phyloP scores from a whole-genome alignment of 2,888 invertebrate species.

The Empis stercorea region DNA sequence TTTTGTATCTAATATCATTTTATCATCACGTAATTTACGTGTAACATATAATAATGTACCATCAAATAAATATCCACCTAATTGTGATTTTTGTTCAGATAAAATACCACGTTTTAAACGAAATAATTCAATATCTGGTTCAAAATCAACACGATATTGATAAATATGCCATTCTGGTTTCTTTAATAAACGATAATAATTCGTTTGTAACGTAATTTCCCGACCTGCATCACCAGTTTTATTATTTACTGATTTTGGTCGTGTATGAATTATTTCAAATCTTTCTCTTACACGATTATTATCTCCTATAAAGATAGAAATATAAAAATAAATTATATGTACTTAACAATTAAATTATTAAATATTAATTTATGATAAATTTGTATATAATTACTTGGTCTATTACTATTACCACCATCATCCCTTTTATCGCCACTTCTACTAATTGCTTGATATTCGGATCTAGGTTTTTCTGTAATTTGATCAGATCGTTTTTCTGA shows the following conservation, averaged over 20 bases:
- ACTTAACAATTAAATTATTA: too few species aligned
- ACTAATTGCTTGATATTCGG: not conserved
- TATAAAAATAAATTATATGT: too few species aligned
- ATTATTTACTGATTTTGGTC: slow-evolving; percentile 22
- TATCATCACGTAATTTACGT: slow-evolving; percentile 41
- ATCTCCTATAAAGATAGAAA: slow-evolving; percentile 8
- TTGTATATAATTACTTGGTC: not conserved
- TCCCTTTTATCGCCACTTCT: not conserved
- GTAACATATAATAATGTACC: slow-evolving; percentile 58
- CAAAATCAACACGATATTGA: slow-evolving; percentile 63
- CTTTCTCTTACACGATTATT: slow-evolving; percentile 13
- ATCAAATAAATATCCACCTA: slow-evolving; percentile 64
- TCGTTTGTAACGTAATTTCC: slow-evolving; percentile 42
- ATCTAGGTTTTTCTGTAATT: not conserved
- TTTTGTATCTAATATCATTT: slow-evolving; percentile 44
- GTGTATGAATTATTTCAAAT: slow-evolving; percentile 25
- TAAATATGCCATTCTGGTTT: slow-evolving; percentile 55
- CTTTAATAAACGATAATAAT: slow-evolving; percentile 55
- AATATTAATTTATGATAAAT: not conserved
- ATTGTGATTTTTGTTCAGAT: slow-evolving; percentile 39
- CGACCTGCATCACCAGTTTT: slow-evolving; percentile 41
- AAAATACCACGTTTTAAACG: slow-evolving; percentile 47
- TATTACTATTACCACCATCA: slow-evolving; percentile 1
- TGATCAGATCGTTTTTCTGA: too few species aligned
- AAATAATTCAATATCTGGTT: slow-evolving; percentile 56